phyloP scores from a whole-genome alignment of 1,140 invertebrate genomes.

The Hermetia illucens region DNA sequence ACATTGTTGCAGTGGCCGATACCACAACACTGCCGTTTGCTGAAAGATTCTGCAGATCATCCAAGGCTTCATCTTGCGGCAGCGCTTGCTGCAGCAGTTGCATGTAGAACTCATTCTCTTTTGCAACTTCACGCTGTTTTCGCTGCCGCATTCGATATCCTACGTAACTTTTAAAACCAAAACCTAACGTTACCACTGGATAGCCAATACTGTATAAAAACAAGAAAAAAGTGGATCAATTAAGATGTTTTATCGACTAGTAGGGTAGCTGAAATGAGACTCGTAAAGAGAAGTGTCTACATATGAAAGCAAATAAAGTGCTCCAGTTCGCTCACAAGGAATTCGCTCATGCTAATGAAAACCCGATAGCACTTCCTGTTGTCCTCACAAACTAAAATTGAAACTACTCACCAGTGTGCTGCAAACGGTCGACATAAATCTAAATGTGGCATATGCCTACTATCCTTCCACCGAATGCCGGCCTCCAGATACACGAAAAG shows the following conservation, averaged over 20 bases:
- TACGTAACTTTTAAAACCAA: slow-evolving; percentile 91
- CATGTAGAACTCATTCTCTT: slow-evolving; percentile 92
- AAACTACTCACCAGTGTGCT: slow-evolving; percentile 73
- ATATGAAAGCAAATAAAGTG: too few relatives aligned
- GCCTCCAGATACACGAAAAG: slow-evolving; percentile 93
- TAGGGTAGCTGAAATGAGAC: too few relatives aligned
- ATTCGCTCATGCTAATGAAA: too few relatives aligned
- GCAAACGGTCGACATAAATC: slow-evolving; percentile 96
- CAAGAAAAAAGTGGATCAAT: too few relatives aligned
- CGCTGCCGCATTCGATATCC: slow-evolving; percentile 82
- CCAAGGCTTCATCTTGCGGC: slow-evolving; percentile 43
- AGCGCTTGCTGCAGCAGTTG: slow-evolving; percentile 83
- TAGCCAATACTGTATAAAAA: slow-evolving; percentile 94
- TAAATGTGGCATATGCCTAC: slow-evolving; percentile 77
- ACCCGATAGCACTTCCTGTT: too few relatives aligned
- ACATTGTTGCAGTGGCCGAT: slow-evolving; percentile 7
- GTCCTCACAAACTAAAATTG: too few relatives aligned
- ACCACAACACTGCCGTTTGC: slow-evolving; percentile 13
- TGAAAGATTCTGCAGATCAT: slow-evolving; percentile 9
- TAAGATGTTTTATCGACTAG: too few relatives aligned
- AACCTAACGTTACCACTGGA: slow-evolving; percentile 92
- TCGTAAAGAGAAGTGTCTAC: too few relatives aligned
- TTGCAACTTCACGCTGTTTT: slow-evolving; percentile 83
- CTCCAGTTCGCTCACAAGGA: too few relatives aligned
- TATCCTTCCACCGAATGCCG: slow-evolving; percentile 71